Conservation (phyloP, 2,797 vertebrate species). For the Tokudaia muenninki region DNA sequence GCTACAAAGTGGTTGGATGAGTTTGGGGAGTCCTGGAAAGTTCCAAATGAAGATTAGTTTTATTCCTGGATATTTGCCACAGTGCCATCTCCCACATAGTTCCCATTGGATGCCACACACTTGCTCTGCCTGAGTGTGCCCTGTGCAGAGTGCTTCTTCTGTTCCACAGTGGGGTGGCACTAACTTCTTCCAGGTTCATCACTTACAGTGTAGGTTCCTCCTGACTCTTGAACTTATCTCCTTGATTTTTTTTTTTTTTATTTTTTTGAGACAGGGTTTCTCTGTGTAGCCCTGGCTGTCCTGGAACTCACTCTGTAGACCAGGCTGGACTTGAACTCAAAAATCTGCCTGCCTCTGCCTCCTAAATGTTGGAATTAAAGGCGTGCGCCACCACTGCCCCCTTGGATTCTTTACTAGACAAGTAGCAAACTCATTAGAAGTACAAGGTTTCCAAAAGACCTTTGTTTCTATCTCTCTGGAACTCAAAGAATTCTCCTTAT, state of each 20-base stretch:
- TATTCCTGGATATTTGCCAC: background rate
- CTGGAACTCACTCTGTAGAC: too few relatives aligned
- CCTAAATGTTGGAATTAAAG: too few relatives aligned
- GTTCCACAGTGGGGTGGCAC: too few relatives aligned
- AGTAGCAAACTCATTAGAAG: background rate
- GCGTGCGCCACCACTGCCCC: too few relatives aligned
- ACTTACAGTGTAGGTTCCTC: background rate
- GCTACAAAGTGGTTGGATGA: background rate
- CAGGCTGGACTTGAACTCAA: too few relatives aligned
- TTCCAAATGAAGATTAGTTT: background rate
- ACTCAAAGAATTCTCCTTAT: background rate
- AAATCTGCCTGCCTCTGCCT: too few relatives aligned
- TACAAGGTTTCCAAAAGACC: background rate
- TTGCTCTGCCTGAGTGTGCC: background rate
- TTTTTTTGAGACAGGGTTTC: too few relatives aligned
- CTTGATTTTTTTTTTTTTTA: background rate
- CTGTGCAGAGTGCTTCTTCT: too few relatives aligned
- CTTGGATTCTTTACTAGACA: background rate
- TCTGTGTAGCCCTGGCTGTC: too few relatives aligned
- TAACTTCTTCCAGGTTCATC: background rate
- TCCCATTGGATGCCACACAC: background rate
- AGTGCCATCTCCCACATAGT: background rate
- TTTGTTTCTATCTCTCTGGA: background rate
- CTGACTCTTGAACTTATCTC: background rate
- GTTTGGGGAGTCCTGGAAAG: background rate